These are phyloP conservation scores for Varecia variegata DNA, from an alignment of 2,797 vertebrate species.

Conservation along the genomic window DNA sequence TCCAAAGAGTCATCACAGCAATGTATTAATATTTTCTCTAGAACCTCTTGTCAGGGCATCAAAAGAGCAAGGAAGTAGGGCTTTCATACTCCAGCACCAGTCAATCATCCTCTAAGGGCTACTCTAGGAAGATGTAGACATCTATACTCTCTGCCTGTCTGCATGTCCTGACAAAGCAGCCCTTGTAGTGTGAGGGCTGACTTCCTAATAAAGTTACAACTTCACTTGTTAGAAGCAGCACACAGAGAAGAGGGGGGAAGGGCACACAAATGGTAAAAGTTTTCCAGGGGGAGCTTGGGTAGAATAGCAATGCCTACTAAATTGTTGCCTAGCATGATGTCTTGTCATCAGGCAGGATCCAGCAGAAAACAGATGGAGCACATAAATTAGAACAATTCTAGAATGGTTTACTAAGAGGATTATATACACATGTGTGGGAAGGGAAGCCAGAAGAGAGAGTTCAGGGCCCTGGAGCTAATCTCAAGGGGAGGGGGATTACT, in stretches of 20 bases:
- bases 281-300: background rate
- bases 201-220: background rate
- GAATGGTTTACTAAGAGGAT: background rate
- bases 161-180: background rate
- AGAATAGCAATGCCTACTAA: background rate
- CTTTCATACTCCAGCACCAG: background rate
- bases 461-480: background rate
- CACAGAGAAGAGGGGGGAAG: background rate
- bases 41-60: background rate
- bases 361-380: background rate
- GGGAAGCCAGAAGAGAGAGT: background rate
- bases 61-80: background rate
- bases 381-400: background rate
- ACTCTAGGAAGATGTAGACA: background rate
- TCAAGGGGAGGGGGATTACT: background rate
- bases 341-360: background rate
- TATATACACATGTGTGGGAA: background rate
- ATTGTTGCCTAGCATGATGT: background rate
- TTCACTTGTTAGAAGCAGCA: background rate
- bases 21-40: background rate
- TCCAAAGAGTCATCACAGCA: background rate
- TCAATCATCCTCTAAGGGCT: background rate
- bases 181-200: background rate
- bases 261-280: background rate
- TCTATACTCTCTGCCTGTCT: background rate